These are phyloP conservation scores for Pseudopleuronectes americanus DNA, from an alignment of 2,797 vertebrate species.

Conservation along the genomic window DNA sequence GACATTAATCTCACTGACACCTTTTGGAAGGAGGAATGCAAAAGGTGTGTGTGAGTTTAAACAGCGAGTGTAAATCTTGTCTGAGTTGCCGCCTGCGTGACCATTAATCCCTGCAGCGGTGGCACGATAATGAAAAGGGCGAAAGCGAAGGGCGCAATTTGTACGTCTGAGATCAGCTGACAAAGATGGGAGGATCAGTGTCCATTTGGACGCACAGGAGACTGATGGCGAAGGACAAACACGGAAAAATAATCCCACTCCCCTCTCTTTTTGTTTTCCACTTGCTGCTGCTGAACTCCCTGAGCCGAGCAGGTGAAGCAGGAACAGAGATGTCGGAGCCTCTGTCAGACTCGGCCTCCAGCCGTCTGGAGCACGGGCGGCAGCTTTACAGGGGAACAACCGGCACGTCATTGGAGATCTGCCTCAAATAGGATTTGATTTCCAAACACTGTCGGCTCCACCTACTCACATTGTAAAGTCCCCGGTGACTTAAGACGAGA, in stretches of 20 bases:
- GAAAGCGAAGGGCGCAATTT: slow-evolving; percentile 31
- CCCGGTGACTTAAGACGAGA: not conserved
- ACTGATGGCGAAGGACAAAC: slow-evolving; percentile 48
- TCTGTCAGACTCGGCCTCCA: slow-evolving; percentile 27
- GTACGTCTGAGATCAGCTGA: slow-evolving; percentile 14
- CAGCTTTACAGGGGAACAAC: slow-evolving; percentile 12
- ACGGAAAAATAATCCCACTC: slow-evolving; percentile 27
- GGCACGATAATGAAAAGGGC: slow-evolving; percentile 12
- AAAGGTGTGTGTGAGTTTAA: slow-evolving; percentile 23
- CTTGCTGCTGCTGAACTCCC: slow-evolving; percentile 3
- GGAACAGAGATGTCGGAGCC: slow-evolving; percentile 28
- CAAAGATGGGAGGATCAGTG: slow-evolving; percentile 37
- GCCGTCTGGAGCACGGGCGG: slow-evolving; percentile 8
- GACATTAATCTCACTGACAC: slow-evolving; percentile 39
- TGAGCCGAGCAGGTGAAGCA: slow-evolving; percentile 12
- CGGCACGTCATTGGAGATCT: slow-evolving; percentile 21
- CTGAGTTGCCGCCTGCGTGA: slow-evolving; percentile 3
- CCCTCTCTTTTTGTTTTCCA: not conserved
- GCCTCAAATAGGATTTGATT: slow-evolving; percentile 23
- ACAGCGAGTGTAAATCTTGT: slow-evolving; percentile 31
- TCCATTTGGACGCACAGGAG: slow-evolving; percentile 48
- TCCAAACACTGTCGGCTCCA: slow-evolving; percentile 3
- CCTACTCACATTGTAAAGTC: not conserved
- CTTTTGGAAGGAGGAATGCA: slow-evolving; percentile 13
- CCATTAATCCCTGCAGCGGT: not conserved